These are phyloP conservation scores for Akabosia matsudoensis DNA, from an alignment of 1,140 invertebrate genomes.

Conservation along the genomic window DNA sequence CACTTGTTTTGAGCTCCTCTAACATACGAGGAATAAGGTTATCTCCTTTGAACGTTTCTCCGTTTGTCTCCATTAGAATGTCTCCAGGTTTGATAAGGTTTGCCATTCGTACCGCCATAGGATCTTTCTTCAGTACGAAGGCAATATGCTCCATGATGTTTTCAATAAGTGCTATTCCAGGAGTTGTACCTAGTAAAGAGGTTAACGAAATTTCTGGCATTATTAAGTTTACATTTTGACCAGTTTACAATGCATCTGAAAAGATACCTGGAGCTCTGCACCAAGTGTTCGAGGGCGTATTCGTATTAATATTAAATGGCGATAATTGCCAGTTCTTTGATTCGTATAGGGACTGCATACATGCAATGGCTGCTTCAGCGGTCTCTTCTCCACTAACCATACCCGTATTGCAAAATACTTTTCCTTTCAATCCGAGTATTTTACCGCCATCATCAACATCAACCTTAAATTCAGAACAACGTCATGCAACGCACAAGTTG, in stretches of 20 bases:
- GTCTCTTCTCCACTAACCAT: slow-evolving; percentile 58
- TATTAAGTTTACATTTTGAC: not conserved
- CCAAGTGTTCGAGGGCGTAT: slow-evolving; percentile 61
- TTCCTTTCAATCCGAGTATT: slow-evolving; percentile 64
- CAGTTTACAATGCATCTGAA: no score
- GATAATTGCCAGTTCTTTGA: slow-evolving; percentile 56
- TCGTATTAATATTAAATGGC: slow-evolving; percentile 58
- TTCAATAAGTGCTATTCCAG: slow-evolving; percentile 51
- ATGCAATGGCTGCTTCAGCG: slow-evolving; percentile 3
- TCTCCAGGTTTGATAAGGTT: slow-evolving; percentile 58
- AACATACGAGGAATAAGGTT: slow-evolving; percentile 44
- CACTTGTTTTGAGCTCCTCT: slow-evolving; percentile 27
- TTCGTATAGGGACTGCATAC: slow-evolving; percentile 21
- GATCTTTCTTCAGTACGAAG: slow-evolving; percentile 50
- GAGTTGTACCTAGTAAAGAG: slow-evolving; percentile 46
- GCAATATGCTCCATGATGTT: slow-evolving; percentile 57
- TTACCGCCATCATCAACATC: slow-evolving; percentile 63
- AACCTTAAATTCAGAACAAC: slow-evolving; percentile 47
- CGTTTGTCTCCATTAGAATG: not conserved
- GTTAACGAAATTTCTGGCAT: not conserved
- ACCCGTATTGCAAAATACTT: slow-evolving; percentile 65
- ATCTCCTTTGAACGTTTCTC: slow-evolving; percentile 42
- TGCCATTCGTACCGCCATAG: slow-evolving; percentile 53
- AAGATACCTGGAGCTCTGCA: slow-evolving; percentile 60
- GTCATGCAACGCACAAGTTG: no score